Evolutionary conservation across 2,797 vertebrate species (phyloP).

Genomic region (Threskiornis aethiopicus): DNA sequence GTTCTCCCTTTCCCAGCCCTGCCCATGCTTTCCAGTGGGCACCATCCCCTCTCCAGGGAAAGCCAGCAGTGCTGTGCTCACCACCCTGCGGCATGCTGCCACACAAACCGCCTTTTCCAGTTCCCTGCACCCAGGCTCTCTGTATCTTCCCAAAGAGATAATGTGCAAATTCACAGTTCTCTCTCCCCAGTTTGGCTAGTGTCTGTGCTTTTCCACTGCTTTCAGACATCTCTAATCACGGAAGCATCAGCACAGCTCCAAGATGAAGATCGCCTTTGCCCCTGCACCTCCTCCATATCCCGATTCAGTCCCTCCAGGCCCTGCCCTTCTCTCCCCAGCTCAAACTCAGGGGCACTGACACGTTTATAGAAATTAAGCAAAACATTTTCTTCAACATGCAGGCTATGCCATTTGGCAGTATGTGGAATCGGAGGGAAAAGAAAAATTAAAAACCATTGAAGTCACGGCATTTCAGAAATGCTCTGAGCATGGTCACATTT

Average conservation of each 20-base stretch:
- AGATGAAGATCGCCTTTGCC: not conserved
- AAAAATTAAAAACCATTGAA: not conserved
- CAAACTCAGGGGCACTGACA: not conserved
- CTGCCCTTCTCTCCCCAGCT: not conserved
- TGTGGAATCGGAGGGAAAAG: rapidly evolving
- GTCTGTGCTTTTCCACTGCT: not conserved
- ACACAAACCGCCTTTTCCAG: not conserved
- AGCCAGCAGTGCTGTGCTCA: not conserved
- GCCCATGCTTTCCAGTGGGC: not conserved
- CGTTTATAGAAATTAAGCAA: not conserved
- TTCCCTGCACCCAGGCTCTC: not conserved
- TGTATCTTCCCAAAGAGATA: not conserved
- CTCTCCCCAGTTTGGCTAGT: not conserved
- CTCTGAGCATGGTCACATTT: not conserved
- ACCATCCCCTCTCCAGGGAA: not conserved
- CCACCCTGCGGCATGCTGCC: not conserved
- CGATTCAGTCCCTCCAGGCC: not conserved
- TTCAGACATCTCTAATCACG: not conserved
- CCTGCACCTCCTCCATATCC: not conserved
- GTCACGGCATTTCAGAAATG: not conserved
- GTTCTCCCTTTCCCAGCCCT: not conserved
- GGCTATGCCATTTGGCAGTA: not conserved
- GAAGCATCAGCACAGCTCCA: not conserved
- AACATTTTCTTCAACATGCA: not conserved
- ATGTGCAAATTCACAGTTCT: not conserved